Conservation (phyloP, 2,113 vertebrate genomes). For the Phodopus roborovskii region DNA sequence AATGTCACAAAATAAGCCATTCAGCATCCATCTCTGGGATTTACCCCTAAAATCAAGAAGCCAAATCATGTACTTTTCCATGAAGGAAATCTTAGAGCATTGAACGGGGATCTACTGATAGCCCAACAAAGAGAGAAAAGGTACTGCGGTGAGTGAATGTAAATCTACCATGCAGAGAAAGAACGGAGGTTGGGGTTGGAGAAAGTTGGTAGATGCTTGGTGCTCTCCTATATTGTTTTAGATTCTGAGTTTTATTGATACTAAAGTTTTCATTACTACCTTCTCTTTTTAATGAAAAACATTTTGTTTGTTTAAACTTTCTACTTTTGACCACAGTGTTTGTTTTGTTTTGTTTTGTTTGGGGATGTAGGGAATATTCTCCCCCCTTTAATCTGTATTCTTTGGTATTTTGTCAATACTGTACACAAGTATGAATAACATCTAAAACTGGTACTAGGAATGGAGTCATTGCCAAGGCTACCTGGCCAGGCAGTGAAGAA, state of each 20-base stretch:
- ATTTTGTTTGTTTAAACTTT: background rate
- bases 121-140: background rate
- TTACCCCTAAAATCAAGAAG: background rate
- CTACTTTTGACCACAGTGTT: background rate
- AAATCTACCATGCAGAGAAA: background rate
- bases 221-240: background rate
- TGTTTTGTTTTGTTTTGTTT: background rate
- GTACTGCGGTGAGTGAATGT: accelerated
- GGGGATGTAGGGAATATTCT: background rate
- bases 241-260: background rate
- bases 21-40: background rate
- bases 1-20: background rate
- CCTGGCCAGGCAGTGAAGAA: background rate
- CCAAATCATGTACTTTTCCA: background rate
- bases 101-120: background rate
- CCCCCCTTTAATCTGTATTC: background rate
- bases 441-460: background rate
- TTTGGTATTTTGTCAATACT: background rate
- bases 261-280: background rate
- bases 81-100: background rate
- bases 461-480: background rate
- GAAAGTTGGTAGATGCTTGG: background rate
- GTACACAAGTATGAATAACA: background rate
- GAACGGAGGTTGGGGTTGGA: background rate
- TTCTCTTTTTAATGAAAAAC: background rate